phyloP scores from a whole-genome alignment of 2,113 vertebrate genomes.

The Scomber japonicus region DNA sequence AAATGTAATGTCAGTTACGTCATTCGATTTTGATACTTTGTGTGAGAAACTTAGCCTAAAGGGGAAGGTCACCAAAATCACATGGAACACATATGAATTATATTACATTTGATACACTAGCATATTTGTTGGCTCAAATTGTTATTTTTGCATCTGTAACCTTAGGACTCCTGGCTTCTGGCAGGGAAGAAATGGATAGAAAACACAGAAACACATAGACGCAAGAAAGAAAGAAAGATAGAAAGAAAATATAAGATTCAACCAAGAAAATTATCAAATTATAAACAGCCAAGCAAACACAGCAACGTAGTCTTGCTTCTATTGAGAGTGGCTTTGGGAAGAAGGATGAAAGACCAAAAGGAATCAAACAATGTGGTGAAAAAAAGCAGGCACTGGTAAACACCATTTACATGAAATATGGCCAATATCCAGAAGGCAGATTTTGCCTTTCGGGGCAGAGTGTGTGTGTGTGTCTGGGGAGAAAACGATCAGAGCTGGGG shows the following conservation, averaged over 20 bases:
- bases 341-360: not conserved
- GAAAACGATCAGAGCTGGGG: slow-evolving; percentile 34
- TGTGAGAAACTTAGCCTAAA: not conserved
- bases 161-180: not conserved
- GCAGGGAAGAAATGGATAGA: not conserved
- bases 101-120: not conserved
- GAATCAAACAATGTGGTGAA: slow-evolving; percentile 2
- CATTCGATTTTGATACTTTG: not conserved
- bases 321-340: slow-evolving; percentile 12
- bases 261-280: not conserved
- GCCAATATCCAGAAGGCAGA: slow-evolving; percentile 21
- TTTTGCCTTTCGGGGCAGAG: slow-evolving; percentile 41
- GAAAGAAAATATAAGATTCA: not conserved
- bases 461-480: slow-evolving; percentile 35
- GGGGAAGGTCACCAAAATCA: not conserved
- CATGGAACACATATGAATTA: not conserved
- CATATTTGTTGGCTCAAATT: not conserved
- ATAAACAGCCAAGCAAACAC: slow-evolving; percentile 3
- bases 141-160: not conserved
- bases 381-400: not conserved
- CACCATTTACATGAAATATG: slow-evolving; percentile 57
- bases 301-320: not conserved
- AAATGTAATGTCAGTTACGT: not conserved
- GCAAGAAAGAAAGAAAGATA: not conserved
- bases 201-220: not conserved